Evolutionary conservation across 1,140 invertebrate genomes (phyloP).

Genomic region (Spodoptera frugiperda): DNA sequence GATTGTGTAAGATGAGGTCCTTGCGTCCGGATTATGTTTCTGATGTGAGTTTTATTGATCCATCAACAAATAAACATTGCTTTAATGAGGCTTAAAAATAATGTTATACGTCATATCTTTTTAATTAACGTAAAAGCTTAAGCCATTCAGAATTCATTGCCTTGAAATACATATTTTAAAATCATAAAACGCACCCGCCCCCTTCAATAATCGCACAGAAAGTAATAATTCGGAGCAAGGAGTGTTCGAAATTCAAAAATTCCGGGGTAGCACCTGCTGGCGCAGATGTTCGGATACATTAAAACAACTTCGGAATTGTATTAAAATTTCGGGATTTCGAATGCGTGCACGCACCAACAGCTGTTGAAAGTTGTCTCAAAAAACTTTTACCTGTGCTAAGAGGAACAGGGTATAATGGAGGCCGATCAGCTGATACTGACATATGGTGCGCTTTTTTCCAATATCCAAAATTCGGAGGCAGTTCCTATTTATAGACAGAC

Average conservation of each 20-base stretch:
- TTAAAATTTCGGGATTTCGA: slow-evolving; percentile 68
- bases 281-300: slow-evolving; percentile 70
- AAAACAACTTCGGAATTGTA: slow-evolving; percentile 56
- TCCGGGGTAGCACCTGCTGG: slow-evolving; percentile 70
- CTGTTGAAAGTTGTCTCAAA: slow-evolving; percentile 65
- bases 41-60: no score
- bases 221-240: background rate
- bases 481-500: slow-evolving; percentile 21
- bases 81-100: background rate
- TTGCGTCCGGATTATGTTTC: no score
- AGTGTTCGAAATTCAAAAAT: slow-evolving; percentile 68
- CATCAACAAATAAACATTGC: background rate
- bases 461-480: slow-evolving; percentile 12
- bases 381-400: slow-evolving; percentile 68
- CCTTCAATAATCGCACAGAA: background rate
- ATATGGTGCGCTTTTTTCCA: slow-evolving; percentile 39
- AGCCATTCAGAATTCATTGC: background rate
- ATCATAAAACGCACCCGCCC: background rate
- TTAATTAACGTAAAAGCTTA: slow-evolving; percentile 1
- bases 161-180: slow-evolving; percentile 5
- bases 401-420: slow-evolving; percentile 55
- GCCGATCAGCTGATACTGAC: slow-evolving; percentile 71
- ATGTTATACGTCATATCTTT: background rate
- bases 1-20: no score
- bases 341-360: slow-evolving; percentile 70